These are phyloP conservation scores for Drosophila koepferae DNA, from an alignment of 2,888 invertebrate species.

Conservation along the genomic window DNA sequence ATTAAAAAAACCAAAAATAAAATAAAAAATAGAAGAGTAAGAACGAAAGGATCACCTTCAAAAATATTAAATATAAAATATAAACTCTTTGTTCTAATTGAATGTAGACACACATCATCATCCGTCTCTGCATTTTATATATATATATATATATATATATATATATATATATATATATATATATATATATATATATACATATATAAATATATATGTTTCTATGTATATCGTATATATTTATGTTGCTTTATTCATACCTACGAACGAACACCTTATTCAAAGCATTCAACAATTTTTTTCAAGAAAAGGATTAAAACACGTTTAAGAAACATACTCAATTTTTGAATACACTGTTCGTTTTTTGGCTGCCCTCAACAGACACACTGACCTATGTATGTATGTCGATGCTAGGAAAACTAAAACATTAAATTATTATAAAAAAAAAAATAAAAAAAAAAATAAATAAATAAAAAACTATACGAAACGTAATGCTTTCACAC, in stretches of 20 bases:
- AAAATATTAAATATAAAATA: no score
- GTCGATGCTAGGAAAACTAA: not conserved
- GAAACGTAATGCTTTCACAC: not conserved
- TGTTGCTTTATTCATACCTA: not conserved
- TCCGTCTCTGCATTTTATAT: not conserved
- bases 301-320: not conserved
- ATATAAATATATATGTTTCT: not conserved
- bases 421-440: not conserved
- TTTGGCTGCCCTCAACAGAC: not conserved
- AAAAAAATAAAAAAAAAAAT: no score
- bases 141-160: no score
- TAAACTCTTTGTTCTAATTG: no score
- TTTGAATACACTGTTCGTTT: not conserved
- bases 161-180: not conserved
- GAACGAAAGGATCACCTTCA: not conserved
- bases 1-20: not conserved
- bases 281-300: no score
- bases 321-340: not conserved
- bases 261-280: not conserved
- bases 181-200: not conserved
- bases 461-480: not conserved
- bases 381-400: not conserved
- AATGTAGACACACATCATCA: not conserved
- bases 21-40: not conserved
- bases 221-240: not conserved